Evolutionary conservation across 2,888 invertebrate species (phyloP).

Genomic region (Melanargia galathea): DNA sequence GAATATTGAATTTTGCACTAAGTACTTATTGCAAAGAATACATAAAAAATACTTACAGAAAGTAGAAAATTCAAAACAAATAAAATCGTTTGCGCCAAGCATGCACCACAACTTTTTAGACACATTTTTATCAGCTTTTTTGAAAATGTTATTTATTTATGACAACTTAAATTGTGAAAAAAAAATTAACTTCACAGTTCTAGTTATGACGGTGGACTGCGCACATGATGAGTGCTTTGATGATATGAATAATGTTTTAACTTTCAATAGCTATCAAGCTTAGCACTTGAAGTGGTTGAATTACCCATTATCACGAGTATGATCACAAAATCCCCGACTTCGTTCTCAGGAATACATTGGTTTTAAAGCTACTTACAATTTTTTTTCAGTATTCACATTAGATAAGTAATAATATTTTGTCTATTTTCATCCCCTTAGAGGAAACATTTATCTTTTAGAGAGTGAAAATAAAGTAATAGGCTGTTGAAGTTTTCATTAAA

Average conservation of each 20-base stretch:
- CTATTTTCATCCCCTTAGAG: too few species aligned
- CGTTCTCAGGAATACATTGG: too few species aligned
- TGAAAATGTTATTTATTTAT: too few species aligned
- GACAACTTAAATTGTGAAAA: too few species aligned
- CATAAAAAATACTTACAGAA: conserved; percentile 28
- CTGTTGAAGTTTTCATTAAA: too few species aligned
- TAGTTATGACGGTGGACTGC: background rate
- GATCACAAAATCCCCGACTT: background rate
- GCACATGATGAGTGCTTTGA: background rate
- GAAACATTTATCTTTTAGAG: too few species aligned
- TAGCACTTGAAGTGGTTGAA: conserved; percentile 5
- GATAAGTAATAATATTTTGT: too few species aligned
- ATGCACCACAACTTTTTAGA: conserved; percentile 28
- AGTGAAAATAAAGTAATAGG: too few species aligned
- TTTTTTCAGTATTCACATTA: too few species aligned
- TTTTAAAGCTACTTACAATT: too few species aligned
- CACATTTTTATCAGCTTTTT: conserved; percentile 30
- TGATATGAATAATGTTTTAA: conserved; percentile 2
- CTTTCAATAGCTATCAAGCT: conserved; percentile 5
- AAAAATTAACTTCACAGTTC: background rate
- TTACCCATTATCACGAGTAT: background rate
- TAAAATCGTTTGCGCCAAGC: conserved; percentile 27
- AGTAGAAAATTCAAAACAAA: conserved; percentile 32
- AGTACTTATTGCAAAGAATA: too few species aligned
- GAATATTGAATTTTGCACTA: too few species aligned